Conservation (phyloP, 1,140 invertebrate species). For the Drosophila leontia region DNA sequence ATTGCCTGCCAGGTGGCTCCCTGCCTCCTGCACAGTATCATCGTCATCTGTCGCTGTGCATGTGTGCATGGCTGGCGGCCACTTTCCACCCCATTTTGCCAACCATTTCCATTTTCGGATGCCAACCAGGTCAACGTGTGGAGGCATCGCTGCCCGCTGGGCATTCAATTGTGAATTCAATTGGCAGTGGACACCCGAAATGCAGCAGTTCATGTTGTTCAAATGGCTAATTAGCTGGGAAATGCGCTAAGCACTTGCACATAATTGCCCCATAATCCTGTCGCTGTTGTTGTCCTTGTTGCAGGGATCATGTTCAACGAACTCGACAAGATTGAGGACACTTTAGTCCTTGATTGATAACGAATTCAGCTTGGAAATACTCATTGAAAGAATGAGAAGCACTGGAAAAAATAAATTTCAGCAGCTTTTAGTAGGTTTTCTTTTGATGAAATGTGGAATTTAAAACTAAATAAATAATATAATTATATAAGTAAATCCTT, state of each 20-base stretch:
- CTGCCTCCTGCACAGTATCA: conserved; percentile 6
- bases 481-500: too few relatives aligned
- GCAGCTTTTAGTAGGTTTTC: neutral
- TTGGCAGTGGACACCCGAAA: conserved; percentile 59
- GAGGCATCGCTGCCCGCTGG: conserved; percentile 39
- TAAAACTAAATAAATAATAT: neutral
- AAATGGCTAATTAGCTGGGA: conserved; percentile 76
- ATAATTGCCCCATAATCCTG: conserved; percentile 73
- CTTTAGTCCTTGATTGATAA: conserved; percentile 68
- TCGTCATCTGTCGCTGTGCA: conserved; percentile 39
- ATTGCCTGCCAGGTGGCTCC: conserved; percentile 60
- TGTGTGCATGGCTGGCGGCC: conserved; percentile 16
- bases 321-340: conserved; percentile 45
- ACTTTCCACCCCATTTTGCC: conserved; percentile 18
- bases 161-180: conserved; percentile 69
- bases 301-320: conserved; percentile 18
- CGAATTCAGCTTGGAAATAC: conserved; percentile 33
- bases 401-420: conserved; percentile 9
- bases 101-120: conserved; percentile 26
- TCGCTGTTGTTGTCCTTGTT: conserved; percentile 20
- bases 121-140: conserved; percentile 37
- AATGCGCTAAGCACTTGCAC: conserved; percentile 81
- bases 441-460: neutral
- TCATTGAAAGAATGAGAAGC: neutral
- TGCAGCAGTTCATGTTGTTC: conserved; percentile 54